phyloP scores from a whole-genome alignment of 2,888 invertebrate species.

The Spilosoma lubricipeda region DNA sequence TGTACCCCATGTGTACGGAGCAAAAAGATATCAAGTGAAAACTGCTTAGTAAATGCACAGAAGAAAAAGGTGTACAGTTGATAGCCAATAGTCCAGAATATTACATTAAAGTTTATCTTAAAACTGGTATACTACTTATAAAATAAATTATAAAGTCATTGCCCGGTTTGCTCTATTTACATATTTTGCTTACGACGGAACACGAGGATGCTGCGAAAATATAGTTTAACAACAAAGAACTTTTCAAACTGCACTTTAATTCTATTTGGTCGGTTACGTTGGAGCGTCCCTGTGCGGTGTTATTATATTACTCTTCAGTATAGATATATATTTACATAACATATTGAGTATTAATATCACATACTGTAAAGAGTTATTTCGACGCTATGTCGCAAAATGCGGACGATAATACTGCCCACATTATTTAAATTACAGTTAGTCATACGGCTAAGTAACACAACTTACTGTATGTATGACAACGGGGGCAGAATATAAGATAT shows the following conservation, averaged over 20 bases:
- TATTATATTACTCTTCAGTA: neutral
- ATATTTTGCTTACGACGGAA: slow-evolving; percentile 37
- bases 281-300: neutral
- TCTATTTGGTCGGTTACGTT: slow-evolving; percentile 19
- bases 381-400: neutral
- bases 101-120: slow-evolving; percentile 12
- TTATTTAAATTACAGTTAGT: too few species aligned
- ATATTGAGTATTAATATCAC: neutral
- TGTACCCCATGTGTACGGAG: neutral
- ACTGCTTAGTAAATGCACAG: too few species aligned
- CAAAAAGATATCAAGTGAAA: neutral
- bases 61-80: too few species aligned
- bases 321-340: neutral
- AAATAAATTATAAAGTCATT: slow-evolving; percentile 45
- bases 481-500: neutral
- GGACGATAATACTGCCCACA: neutral
- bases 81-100: neutral
- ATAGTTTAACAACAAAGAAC: slow-evolving; percentile 35
- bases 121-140: slow-evolving; percentile 39
- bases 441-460: too few species aligned
- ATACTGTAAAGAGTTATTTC: neutral
- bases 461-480: too few species aligned
- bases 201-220: slow-evolving; percentile 26
- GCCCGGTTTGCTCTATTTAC: slow-evolving; percentile 40
- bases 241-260: slow-evolving; percentile 37